Evolutionary conservation across 2,888 invertebrate species (phyloP), one percentile per base, ranked within the genome.

Genomic region (Mythimna vitellina): DNA sequence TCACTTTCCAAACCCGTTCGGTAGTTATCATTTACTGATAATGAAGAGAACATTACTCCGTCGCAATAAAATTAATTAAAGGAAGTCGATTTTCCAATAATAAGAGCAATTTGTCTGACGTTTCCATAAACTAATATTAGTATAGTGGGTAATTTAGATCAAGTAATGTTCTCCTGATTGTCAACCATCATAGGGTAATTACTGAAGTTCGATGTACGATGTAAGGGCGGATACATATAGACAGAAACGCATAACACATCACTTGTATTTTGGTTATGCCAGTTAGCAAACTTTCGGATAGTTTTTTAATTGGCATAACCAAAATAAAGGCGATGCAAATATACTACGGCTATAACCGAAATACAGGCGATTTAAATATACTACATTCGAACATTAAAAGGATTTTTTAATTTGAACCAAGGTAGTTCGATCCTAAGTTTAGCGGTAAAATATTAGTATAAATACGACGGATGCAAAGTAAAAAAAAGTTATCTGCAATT

Each of bases 41-140:
- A 80, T 78, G 49, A 61, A 65, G 54, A 32, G 49, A 58, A 70
- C n/a, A 70, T 81, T 80, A 83, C 54, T 12, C 38, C 22, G 54
- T 12, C 62, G 63, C 64, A 82, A 65, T 42, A 14, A 42, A 14
- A 2, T 83, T 80, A 79, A 80, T 42, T 10, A 70, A 65, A 76
- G 71, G 71, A 81, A 79, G 71, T 76, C n/a, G 49, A 68, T 73
- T 70, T 79, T 71, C 63, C 54, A 74, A 70, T 75, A 83, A 79
- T 82, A 82, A 72, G 75, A 72, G 70, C 49, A 82, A 81, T 78
- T 82, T 70, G 53, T 49, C 35, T 46, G 22, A 53, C 63, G 56
- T 78, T 58, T 42, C 58, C 57, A 66, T 73, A 68, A 42, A 68
- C 74, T 32, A 65, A 73, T 63, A 70, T 82, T 68, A 63, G 25